A percentile compares a stretch with the other conserved stretches of the same genome.
These are phyloP conservation scores for Beroe ovata DNA, from an alignment of 37 sponge, comb jelly and placozoan species.

Conservation along the genomic window DNA sequence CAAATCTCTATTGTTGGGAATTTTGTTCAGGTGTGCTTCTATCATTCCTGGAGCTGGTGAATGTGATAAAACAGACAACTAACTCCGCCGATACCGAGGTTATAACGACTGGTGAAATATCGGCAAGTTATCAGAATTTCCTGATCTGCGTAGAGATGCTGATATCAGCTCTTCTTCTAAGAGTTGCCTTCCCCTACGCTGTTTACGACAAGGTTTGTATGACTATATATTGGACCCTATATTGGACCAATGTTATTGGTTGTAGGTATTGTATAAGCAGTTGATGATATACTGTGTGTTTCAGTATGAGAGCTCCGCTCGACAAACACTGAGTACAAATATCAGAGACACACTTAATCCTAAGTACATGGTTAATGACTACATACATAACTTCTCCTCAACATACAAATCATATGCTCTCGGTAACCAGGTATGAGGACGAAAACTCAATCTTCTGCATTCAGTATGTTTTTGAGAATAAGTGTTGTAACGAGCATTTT, in stretches of 20 bases:
- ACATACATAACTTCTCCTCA: conserved; percentile 94
- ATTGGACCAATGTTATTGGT: too few species aligned
- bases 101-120: conserved; percentile 75
- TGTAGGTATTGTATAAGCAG: too few species aligned
- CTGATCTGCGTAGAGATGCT: conserved; percentile 96
- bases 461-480: too few species aligned
- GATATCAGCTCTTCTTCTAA: conserved; percentile 84
- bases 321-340: conserved; percentile 78
- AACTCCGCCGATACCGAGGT: conserved; percentile 58
- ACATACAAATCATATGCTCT: conserved; percentile 89
- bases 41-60: conserved; percentile 75
- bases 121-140: conserved; percentile 82
- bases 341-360: conserved; percentile 93
- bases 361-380: conserved; percentile 88
- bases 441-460: too few species aligned
- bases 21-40: conserved; percentile 86
- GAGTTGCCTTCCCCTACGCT: conserved; percentile 85
- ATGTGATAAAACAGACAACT: conserved; percentile 69
- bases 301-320: conserved; percentile 77
- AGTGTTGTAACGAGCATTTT: too few species aligned
- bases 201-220: conserved; percentile 76
- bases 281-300: too few species aligned
- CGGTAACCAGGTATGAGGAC: conserved; percentile 64
- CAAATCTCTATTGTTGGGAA: too few species aligned
- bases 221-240: too few species aligned